phyloP scores from a whole-genome alignment of 1,140 invertebrate species.

The Orchesella cincta region DNA sequence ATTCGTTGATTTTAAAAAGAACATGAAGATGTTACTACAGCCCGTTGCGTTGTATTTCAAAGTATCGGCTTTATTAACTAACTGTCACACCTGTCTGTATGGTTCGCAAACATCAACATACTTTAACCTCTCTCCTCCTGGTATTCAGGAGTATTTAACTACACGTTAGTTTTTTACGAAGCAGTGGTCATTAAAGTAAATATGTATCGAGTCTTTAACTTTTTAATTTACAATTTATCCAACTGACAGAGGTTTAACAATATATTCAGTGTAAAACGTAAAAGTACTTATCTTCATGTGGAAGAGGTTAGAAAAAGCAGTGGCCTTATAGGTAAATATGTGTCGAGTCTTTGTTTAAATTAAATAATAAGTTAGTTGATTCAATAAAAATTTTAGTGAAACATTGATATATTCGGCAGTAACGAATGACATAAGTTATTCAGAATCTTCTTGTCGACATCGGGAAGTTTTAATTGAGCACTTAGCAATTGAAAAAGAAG shows the following conservation, averaged over 20 bases:
- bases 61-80: slow-evolving; percentile 18
- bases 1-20: slow-evolving; percentile 38
- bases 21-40: slow-evolving; percentile 3
- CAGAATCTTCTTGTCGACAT: background rate
- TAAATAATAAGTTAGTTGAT: background rate
- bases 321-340: background rate
- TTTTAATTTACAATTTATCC: no score
- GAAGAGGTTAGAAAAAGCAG: background rate
- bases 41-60: slow-evolving; percentile 31
- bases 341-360: background rate
- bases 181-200: background rate
- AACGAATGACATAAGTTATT: background rate
- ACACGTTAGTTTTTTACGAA: background rate
- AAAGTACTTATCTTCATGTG: background rate
- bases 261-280: no score
- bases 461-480: background rate
- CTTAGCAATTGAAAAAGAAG: background rate
- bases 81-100: slow-evolving; percentile 37
- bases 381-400: background rate
- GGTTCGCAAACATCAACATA: slow-evolving; percentile 14
- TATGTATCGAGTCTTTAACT: no score
- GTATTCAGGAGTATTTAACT: slow-evolving; percentile 18
- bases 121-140: slow-evolving; percentile 18
- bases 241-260: no score
- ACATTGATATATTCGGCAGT: background rate